A percentile compares a stretch with the other conserved stretches of the same genome.
Evolutionary conservation across 2,888 invertebrate genomes (phyloP).

Genomic region (Spilarctia lutea): DNA sequence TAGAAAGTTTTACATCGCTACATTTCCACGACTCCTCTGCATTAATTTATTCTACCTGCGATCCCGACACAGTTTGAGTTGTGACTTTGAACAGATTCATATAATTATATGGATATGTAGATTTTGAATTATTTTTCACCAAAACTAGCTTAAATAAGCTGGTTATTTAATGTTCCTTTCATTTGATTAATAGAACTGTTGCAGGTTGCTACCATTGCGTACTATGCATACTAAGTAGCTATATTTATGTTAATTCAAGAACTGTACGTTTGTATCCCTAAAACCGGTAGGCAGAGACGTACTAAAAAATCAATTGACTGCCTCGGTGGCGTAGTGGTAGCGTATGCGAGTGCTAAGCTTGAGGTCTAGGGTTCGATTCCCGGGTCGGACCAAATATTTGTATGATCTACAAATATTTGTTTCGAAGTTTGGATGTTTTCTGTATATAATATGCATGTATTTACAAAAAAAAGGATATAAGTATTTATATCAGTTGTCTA

Average conservation of each 20-base stretch:
- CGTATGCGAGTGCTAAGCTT: too few relatives aligned
- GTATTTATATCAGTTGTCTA: too few relatives aligned
- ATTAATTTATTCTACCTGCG: slow-evolving; percentile 82
- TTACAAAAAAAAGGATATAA: too few relatives aligned
- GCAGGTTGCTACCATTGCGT: too few relatives aligned
- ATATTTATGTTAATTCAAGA: not conserved
- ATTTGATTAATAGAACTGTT: not conserved
- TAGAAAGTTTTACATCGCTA: slow-evolving; percentile 11
- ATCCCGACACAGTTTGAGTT: slow-evolving; percentile 71
- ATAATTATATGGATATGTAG: slow-evolving; percentile 51
- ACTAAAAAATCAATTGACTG: too few relatives aligned
- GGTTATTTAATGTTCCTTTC: not conserved
- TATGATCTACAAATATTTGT: too few relatives aligned
- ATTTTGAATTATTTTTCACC: slow-evolving; percentile 25
- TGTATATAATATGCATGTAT: too few relatives aligned
- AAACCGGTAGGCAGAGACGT: not conserved
- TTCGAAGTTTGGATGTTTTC: too few relatives aligned
- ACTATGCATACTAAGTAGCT: too few relatives aligned
- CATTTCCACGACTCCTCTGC: slow-evolving; percentile 64
- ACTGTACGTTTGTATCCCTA: not conserved
- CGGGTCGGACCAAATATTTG: too few relatives aligned
- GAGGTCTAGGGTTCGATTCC: too few relatives aligned
- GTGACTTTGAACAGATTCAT: slow-evolving; percentile 70
- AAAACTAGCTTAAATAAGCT: slow-evolving; percentile 14
- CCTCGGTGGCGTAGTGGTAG: too few relatives aligned